Percentiles rank a stretch among this genome's conserved stretches.
Conservation (phyloP, 2,797 vertebrate species). For the Gouania willdenowi region DNA sequence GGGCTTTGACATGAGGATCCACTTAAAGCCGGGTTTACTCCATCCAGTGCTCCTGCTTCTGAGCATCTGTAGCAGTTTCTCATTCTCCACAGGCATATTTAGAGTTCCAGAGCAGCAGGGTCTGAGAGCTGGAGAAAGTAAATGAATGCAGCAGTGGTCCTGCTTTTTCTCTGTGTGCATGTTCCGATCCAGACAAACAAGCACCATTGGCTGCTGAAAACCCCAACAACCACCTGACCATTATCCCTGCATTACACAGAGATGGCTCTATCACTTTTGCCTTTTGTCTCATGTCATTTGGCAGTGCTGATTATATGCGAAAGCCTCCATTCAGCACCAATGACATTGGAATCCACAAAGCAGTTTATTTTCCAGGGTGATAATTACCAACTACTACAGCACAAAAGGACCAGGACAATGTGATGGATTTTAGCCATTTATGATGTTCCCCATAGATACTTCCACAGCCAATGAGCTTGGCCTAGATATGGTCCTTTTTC, state of each 20-base stretch:
- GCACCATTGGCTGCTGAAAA: conserved; percentile 35
- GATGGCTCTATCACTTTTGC: conserved; percentile 58
- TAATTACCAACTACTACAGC: conserved; percentile 58
- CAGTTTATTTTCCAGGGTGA: conserved; percentile 55
- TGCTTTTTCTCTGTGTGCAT: conserved; percentile 33
- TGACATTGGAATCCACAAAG: conserved; percentile 44
- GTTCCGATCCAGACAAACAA: conserved; percentile 38
- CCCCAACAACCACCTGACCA: conserved; percentile 53
- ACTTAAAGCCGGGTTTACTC: conserved; percentile 50
- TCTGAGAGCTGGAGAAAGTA: conserved; percentile 33
- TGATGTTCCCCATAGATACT: conserved; percentile 18
- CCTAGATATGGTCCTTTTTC: conserved; percentile 21
- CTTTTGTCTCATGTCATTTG: conserved; percentile 72
- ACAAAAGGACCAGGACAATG: conserved; percentile 64
- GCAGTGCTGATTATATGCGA: conserved; percentile 63
- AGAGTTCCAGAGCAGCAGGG: conserved; percentile 56
- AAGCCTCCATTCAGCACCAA: conserved; percentile 32
- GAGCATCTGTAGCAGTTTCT: conserved; percentile 37
- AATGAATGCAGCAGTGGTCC: conserved; percentile 41
- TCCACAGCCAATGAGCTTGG: conserved; percentile 22
- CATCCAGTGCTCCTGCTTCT: conserved; percentile 39
- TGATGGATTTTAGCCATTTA: conserved; percentile 32
- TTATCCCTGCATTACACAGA: conserved; percentile 56
- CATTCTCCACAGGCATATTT: conserved; percentile 42
- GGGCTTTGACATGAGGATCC: conserved; percentile 63